These are phyloP conservation scores for Protaetia brevitarsis DNA, from an alignment of 1,140 invertebrate genomes.

Conservation along the genomic window DNA sequence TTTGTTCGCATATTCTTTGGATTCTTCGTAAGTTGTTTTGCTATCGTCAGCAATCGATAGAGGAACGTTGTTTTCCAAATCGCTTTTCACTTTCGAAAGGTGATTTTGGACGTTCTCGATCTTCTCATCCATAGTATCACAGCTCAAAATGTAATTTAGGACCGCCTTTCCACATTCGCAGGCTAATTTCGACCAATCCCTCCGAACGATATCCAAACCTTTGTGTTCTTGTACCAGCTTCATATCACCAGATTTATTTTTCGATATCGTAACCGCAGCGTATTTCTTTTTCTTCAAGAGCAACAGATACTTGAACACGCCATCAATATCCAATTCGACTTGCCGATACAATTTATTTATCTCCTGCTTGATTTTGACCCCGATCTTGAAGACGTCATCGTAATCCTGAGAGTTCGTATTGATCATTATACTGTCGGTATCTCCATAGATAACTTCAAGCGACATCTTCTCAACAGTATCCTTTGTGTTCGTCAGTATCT, in stretches of 20 bases:
- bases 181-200: constrained; percentile 97
- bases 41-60: constrained; percentile 81
- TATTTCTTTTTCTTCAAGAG: constrained; percentile 99
- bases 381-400: constrained; percentile 72
- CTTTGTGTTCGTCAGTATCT: constrained; percentile 84
- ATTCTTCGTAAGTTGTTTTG: constrained; percentile 94
- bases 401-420: constrained; percentile 89
- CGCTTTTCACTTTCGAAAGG: constrained; percentile 63
- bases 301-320: constrained; percentile 91
- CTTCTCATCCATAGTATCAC: constrained; percentile 74
- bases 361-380: constrained; percentile 81
- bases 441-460: constrained; percentile 97
- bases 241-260: constrained; percentile 65
- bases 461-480: constrained; percentile 83
- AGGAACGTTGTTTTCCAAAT: constrained; percentile 69
- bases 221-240: constrained; percentile 83
- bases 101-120: constrained; percentile 78
- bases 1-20: constrained; percentile 91
- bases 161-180: constrained; percentile 87
- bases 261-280: constrained; percentile 79
- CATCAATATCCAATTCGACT: constrained; percentile 96
- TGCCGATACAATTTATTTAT: constrained; percentile 93
- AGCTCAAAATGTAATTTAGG: constrained; percentile 82
- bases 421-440: constrained; percentile 99
- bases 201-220: constrained; percentile 91